Base-by-base conservation (phyloP, 2,797 vertebrate genomes). In the Xiphophorus birchmanni region DNA sequence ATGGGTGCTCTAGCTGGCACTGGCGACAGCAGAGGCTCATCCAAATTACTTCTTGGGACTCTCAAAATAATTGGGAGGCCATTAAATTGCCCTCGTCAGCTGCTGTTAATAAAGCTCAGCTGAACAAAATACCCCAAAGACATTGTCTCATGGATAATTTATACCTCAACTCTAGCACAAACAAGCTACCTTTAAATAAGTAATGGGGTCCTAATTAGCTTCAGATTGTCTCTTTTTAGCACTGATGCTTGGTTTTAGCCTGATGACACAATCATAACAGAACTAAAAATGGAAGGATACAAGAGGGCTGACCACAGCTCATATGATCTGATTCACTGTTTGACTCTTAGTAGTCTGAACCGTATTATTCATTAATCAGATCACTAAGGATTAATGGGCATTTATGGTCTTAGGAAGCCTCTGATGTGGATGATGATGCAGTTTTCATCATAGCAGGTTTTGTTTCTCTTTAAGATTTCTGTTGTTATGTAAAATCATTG, bases 171-270 rank as follows among this genome's bases (percentile, higher is more conserved):
- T 87, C 74, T 76, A 90, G 77, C 92, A 94, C 89, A 94, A 96
- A 95, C 93, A 94, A 93, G 91, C 91, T 92, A 89, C 91, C 90
- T 93, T 90, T 95, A 93, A 95, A 95, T 94, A 94, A 93, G 91
- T 94, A 93, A 94, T 94, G 84, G 75, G 69, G 32, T 15, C 45
- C 88, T 93, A 93, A 95, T 95, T 93, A 91, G 85, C 82, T 89
- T 75, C 65, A 81, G 82, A 90, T 82, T 42, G 80, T 86, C 81
- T 84, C 81, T 89, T 84, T 84, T 77, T 32, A 84, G 65, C 63
- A 40, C 47, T 45, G 79, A 81, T 35, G 71, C 54, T 78, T 52
- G 32, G 79, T 91, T 90, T 82, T 40, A 83, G 72, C 83, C 79
- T 69, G 65, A 87, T 73, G 77, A 80, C 78, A 83, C 71, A 81